Evolutionary conservation across 2,113 vertebrate genomes (phyloP).

Genomic region (Hippoglossus stenolepis): DNA sequence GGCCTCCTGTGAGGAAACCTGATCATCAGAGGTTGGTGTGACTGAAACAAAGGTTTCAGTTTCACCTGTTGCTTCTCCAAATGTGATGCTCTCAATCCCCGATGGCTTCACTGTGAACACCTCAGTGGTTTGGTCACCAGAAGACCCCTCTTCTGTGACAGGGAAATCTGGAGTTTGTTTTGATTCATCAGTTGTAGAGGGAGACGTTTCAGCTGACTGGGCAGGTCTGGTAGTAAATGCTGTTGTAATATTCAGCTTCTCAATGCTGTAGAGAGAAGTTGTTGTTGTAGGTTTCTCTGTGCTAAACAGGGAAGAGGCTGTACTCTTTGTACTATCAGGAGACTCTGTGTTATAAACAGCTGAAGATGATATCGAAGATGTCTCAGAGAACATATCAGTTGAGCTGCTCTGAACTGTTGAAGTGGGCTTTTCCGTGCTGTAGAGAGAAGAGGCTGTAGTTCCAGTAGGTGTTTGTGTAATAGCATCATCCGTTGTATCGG

Average conservation of each 20-base stretch:
- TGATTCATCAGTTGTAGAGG: slow-evolving; percentile 26
- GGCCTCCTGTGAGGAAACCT: slow-evolving; percentile 38
- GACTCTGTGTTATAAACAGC: neutral
- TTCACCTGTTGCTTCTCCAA: slow-evolving; percentile 68
- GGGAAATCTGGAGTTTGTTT: slow-evolving; percentile 16
- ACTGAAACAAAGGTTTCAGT: slow-evolving; percentile 57
- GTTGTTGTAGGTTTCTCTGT: slow-evolving; percentile 46
- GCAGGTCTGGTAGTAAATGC: slow-evolving; percentile 11
- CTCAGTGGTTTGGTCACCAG: slow-evolving; percentile 28
- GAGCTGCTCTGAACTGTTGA: neutral
- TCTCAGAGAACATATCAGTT: neutral
- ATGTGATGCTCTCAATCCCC: slow-evolving; percentile 36
- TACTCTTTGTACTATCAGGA: slow-evolving; percentile 10
- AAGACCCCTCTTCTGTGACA: slow-evolving; percentile 39
- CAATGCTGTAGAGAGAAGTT: slow-evolving; percentile 51
- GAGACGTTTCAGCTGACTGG: neutral
- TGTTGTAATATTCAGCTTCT: slow-evolving; percentile 30
- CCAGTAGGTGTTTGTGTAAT: neutral
- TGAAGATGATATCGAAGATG: neutral
- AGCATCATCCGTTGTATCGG: neutral
- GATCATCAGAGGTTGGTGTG: slow-evolving; percentile 44
- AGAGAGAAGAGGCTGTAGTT: slow-evolving; percentile 1
- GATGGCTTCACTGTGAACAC: slow-evolving; percentile 29
- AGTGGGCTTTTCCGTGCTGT: slow-evolving; percentile 23
- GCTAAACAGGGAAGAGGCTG: slow-evolving; percentile 29